These are phyloP conservation scores for Dastarcus helophoroides DNA, from an alignment of 2,888 invertebrate species.

Conservation along the genomic window DNA sequence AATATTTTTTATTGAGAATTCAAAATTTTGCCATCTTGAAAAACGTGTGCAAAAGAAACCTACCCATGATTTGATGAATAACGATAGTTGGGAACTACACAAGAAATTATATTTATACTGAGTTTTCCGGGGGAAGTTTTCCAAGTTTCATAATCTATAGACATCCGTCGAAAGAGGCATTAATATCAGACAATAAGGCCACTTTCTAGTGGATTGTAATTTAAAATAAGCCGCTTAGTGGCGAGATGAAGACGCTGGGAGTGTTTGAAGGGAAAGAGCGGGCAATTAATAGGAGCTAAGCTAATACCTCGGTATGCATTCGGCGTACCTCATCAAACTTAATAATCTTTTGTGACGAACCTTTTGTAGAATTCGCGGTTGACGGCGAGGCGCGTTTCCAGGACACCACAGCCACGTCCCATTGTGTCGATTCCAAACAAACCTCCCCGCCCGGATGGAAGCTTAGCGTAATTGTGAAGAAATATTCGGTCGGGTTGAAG, in stretches of 20 bases:
- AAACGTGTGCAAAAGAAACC: no score
- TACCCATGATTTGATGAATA: no score
- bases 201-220: slow-evolving; percentile 8
- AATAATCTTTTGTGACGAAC: slow-evolving; percentile 38
- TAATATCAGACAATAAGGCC: no score
- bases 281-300: slow-evolving; percentile 10
- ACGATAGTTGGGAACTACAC: no score
- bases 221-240: slow-evolving; percentile 30
- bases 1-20: no score
- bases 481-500: slow-evolving; percentile 1
- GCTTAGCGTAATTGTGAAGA: slow-evolving; percentile 1
- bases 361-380: slow-evolving; percentile 28
- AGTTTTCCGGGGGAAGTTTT: no score
- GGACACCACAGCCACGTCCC: slow-evolving; percentile 17
- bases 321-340: slow-evolving; percentile 34
- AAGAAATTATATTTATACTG: no score
- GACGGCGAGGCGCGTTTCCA: slow-evolving; percentile 15
- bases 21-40: no score
- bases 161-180: no score
- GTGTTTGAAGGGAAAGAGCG: slow-evolving; percentile 4
- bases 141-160: no score
- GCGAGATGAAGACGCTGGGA: slow-evolving; percentile 10
- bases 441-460: neutral
- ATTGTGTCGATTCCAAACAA: slow-evolving; percentile 6
- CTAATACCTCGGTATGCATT: slow-evolving; percentile 27